A percentile compares a stretch with the other conserved stretches of the same genome.
Conservation (phyloP, 2,888 invertebrate species). For the Chelonus formosanus region DNA sequence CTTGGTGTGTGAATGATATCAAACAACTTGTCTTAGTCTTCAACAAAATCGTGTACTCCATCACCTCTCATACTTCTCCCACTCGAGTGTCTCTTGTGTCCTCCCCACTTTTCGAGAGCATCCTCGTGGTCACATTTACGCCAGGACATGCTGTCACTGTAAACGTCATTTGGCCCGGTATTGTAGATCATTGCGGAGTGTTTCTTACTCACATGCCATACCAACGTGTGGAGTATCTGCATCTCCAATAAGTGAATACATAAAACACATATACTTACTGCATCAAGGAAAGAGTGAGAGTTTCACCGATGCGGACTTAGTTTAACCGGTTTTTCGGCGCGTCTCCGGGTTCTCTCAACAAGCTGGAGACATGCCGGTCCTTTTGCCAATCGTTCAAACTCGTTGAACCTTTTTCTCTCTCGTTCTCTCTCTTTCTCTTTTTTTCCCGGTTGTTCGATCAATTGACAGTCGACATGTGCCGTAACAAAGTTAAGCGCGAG, state of each 20-base stretch:
- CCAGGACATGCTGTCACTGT: slow-evolving; percentile 45
- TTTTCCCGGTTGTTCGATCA: neutral
- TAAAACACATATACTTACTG: slow-evolving; percentile 1
- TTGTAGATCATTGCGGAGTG: slow-evolving; percentile 5
- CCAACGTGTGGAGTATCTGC: too few species aligned
- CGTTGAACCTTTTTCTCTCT: neutral
- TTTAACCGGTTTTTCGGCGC: slow-evolving; percentile 23
- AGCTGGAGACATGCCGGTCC: slow-evolving; percentile 24
- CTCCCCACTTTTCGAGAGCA: slow-evolving; percentile 20
- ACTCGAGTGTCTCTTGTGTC: slow-evolving; percentile 24
- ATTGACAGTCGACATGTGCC: slow-evolving; percentile 18
- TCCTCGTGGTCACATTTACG: slow-evolving; percentile 42
- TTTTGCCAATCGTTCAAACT: slow-evolving; percentile 9
- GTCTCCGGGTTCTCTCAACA: slow-evolving; percentile 20
- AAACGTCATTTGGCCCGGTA: slow-evolving; percentile 43
- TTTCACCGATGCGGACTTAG: slow-evolving; percentile 23
- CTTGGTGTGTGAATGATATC: neutral
- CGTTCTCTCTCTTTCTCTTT: neutral
- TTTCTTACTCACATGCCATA: neutral
- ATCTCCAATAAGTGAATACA: neutral
- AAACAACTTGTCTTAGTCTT: neutral
- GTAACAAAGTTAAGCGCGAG: slow-evolving; percentile 1
- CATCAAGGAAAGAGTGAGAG: slow-evolving; percentile 6
- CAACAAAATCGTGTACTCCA: slow-evolving; percentile 6
- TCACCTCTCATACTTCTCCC: slow-evolving; percentile 11